Evolutionary conservation across 2,113 vertebrate species (phyloP).

Genomic region (Pelodiscus sinensis): DNA sequence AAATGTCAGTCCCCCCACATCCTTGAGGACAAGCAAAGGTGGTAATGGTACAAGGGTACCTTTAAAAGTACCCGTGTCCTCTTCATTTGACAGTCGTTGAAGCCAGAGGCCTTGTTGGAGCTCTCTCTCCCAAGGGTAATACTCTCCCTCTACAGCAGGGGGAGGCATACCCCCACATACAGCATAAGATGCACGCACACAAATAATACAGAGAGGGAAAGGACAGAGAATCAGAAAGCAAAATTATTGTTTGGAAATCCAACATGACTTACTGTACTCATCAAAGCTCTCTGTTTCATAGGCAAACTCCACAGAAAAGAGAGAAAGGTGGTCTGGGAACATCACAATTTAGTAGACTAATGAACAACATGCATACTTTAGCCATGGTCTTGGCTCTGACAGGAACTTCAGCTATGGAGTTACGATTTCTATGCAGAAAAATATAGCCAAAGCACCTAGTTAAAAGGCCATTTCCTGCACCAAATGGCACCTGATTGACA

Average conservation of each 20-base stretch:
- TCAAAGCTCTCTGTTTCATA: neutral
- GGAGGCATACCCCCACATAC: slow-evolving; percentile 80
- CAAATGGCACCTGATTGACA: neutral
- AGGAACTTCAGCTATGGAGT: neutral
- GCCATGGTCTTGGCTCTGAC: neutral
- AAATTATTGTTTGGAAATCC: slow-evolving; percentile 19
- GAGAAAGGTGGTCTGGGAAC: rapidly evolving
- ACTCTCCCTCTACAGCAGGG: slow-evolving; percentile 94
- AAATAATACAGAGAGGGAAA: slow-evolving; percentile 59
- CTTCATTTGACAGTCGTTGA: slow-evolving; percentile 88
- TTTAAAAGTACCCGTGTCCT: slow-evolving; percentile 91
- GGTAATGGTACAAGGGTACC: slow-evolving; percentile 78
- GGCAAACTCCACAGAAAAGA: neutral
- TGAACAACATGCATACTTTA: neutral
- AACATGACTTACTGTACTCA: neutral
- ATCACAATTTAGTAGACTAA: neutral
- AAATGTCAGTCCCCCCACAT: neutral
- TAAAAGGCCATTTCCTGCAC: neutral
- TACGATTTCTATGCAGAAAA: neutral
- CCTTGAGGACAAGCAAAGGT: neutral
- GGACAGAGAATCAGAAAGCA: slow-evolving; percentile 64
- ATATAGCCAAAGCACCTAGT: neutral
- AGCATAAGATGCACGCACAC: slow-evolving; percentile 64
- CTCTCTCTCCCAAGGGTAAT: slow-evolving; percentile 93
- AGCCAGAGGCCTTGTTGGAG: slow-evolving; percentile 92